These are phyloP conservation scores for Oscheius sp. DNA, from an alignment of 2,888 invertebrate species.

Conservation along the genomic window DNA sequence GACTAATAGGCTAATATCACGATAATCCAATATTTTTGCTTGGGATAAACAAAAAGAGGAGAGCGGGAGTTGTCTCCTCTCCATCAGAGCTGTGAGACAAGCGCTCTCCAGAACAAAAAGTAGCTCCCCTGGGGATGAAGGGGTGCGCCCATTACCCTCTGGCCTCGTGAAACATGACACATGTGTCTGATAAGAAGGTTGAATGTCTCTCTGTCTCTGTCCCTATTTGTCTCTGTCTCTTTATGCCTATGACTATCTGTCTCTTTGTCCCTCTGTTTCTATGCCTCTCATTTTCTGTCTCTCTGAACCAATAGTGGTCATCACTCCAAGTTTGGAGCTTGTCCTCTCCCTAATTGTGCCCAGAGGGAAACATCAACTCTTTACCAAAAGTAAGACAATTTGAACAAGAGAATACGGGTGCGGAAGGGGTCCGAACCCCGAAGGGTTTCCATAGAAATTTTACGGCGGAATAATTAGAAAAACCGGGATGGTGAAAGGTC, in stretches of 20 bases:
- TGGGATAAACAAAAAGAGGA: no score
- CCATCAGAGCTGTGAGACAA: background rate
- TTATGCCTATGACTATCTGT: no score
- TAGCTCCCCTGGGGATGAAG: background rate
- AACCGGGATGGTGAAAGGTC: no score
- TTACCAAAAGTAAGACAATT: no score
- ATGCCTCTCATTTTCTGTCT: no score
- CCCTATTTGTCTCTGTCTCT: no score
- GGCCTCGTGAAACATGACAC: slow-evolving; percentile 9
- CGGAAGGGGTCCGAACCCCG: background rate
- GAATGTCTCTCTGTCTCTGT: no score
- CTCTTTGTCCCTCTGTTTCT: no score
- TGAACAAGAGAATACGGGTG: slow-evolving; percentile 18
- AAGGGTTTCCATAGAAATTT: slow-evolving; percentile 8
- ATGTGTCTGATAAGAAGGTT: background rate
- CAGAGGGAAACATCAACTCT: slow-evolving; percentile 6
- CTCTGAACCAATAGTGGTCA: no score
- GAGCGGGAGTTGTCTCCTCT: background rate
- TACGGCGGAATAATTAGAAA: slow-evolving; percentile 12
- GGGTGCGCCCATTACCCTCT: slow-evolving; percentile 5
- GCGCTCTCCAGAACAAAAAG: slow-evolving; percentile 2
- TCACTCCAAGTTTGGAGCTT: no score
- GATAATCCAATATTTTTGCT: no score
- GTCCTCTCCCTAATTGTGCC: slow-evolving; percentile 19
- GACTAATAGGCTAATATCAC: no score